These are phyloP conservation scores for Collichthys lucidus DNA, from an alignment of 2,113 vertebrate genomes.

Conservation along the genomic window DNA sequence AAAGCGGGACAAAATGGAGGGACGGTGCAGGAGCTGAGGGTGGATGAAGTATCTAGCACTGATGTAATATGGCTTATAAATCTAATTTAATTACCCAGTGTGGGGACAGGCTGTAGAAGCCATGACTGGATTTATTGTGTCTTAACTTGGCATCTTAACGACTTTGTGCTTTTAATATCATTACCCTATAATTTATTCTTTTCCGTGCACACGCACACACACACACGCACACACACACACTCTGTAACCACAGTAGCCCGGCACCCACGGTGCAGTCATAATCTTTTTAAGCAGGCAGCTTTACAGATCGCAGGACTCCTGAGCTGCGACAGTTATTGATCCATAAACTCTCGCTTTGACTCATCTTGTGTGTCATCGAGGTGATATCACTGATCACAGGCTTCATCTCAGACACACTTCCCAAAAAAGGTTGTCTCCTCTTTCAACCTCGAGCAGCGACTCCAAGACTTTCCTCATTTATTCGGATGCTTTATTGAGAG, in stretches of 20 bases:
- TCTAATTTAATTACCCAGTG: slow-evolving; percentile 99
- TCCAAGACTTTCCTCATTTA: too few species aligned
- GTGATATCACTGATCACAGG: slow-evolving; percentile 36
- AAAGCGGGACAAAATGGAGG: slow-evolving; percentile 96
- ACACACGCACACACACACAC: slow-evolving; percentile 35
- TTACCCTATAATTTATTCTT: slow-evolving; percentile 98
- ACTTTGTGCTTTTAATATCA: slow-evolving; percentile 99
- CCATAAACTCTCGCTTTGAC: slow-evolving; percentile 71
- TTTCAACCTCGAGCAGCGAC: too few species aligned
- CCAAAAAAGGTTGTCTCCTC: too few species aligned
- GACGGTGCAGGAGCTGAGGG: slow-evolving; percentile 71
- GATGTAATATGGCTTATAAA: slow-evolving; percentile 99
- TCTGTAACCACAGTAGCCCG: slow-evolving; percentile 45
- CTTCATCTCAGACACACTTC: slow-evolving; percentile 33
- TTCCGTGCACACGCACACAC: slow-evolving; percentile 70
- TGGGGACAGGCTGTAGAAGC: slow-evolving; percentile 96
- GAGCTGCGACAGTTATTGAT: slow-evolving; percentile 76
- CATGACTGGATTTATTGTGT: slow-evolving; percentile 98
- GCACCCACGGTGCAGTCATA: slow-evolving; percentile 67
- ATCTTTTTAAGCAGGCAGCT: slow-evolving; percentile 74
- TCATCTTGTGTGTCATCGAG: slow-evolving; percentile 54
- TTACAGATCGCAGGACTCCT: slow-evolving; percentile 68
- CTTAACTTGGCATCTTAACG: slow-evolving; percentile 99
- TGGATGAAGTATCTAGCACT: slow-evolving; percentile 95
- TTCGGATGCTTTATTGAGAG: too few species aligned